Evolutionary conservation across 2,113 vertebrate species (phyloP).

Genomic region (Mesembrinibis cayennensis): DNA sequence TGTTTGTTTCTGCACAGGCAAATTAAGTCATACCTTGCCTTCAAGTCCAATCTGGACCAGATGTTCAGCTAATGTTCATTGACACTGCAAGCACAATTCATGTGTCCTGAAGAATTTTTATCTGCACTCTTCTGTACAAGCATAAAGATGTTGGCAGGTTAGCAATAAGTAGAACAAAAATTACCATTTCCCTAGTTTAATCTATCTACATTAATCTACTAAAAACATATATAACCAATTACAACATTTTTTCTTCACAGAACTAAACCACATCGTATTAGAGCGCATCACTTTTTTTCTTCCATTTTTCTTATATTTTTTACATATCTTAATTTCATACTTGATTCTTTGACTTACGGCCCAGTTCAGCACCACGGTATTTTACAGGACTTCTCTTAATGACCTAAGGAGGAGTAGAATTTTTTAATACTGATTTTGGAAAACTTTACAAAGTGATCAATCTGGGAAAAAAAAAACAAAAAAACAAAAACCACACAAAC

Average conservation of each 20-base stretch:
- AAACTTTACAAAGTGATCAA: neutral
- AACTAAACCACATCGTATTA: neutral
- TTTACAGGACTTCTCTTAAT: neutral
- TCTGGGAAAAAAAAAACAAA: neutral
- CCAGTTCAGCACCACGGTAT: neutral
- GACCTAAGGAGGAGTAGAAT: neutral
- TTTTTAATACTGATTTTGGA: neutral
- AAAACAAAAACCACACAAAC: neutral
- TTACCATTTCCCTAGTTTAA: neutral
- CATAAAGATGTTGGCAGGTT: neutral
- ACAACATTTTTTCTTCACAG: neutral
- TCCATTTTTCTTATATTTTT: neutral
- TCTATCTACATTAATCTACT: neutral
- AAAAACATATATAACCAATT: neutral
- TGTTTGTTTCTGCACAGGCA: neutral
- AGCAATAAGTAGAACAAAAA: neutral
- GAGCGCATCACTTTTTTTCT: fast-evolving
- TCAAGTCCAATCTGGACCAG: neutral
- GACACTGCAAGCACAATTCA: neutral
- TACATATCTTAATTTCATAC: neutral
- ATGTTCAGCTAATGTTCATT: neutral
- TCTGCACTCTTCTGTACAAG: neutral
- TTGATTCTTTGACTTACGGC: neutral
- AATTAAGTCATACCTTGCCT: neutral
- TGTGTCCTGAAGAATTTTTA: neutral